These are phyloP conservation scores for Enteromius thamalakanensis DNA, from an alignment of 2,797 vertebrate genomes.

Conservation along the genomic window DNA sequence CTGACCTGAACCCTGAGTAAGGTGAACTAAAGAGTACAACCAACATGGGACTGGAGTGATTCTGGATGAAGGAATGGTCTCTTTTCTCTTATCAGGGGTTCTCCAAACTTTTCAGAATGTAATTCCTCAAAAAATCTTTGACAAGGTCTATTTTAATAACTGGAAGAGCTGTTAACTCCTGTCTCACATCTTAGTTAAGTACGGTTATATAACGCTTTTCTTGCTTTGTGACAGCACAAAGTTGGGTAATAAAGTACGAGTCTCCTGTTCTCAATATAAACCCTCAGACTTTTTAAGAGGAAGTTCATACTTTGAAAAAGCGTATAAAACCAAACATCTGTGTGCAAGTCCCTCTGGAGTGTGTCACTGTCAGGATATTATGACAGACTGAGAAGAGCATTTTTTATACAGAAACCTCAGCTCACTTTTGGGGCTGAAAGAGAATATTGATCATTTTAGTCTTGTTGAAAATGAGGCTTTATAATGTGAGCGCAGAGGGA, in stretches of 20 bases:
- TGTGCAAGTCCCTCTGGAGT: constrained; percentile 62
- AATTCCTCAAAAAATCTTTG: neutral
- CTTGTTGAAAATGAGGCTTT: too few relatives aligned
- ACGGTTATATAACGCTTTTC: constrained; percentile 1
- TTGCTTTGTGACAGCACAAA: neutral
- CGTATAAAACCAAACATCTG: constrained; percentile 50
- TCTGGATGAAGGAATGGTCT: too few relatives aligned
- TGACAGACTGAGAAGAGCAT: constrained; percentile 13
- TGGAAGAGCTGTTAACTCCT: neutral
- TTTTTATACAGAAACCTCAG: neutral
- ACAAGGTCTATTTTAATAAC: constrained; percentile 6
- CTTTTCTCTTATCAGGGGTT: too few relatives aligned
- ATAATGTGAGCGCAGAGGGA: neutral
- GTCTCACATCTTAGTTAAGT: neutral
- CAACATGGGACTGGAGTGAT: too few relatives aligned
- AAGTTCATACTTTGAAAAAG: constrained; percentile 40
- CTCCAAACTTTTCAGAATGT: neutral
- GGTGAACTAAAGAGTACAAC: too few relatives aligned
- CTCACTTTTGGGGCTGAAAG: neutral
- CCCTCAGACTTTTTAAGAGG: constrained; percentile 28
- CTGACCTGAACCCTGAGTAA: too few relatives aligned
- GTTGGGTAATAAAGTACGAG: constrained; percentile 12
- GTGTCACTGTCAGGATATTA: constrained; percentile 62
- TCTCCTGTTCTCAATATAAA: neutral
- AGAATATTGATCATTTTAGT: neutral